Percentiles rank a stretch among this genome's conserved stretches.
Evolutionary conservation across 2,797 vertebrate genomes (phyloP).

Genomic region (Sphenodon punctatus): DNA sequence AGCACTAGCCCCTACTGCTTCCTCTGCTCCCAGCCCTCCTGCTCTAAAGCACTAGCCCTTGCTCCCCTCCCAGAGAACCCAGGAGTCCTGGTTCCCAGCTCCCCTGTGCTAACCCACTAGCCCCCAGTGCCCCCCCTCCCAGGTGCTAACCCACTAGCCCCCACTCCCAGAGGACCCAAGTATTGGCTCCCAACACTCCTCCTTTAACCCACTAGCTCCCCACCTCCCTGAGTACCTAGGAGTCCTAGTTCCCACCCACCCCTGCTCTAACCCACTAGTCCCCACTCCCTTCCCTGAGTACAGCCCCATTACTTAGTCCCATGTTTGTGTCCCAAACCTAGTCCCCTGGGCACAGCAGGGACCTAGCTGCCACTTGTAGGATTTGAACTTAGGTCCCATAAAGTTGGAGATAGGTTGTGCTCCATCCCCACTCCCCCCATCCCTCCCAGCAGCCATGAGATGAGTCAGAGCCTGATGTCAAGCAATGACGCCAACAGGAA

Average conservation of each 20-base stretch:
- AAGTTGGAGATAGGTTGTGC: no score
- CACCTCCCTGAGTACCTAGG: slow-evolving; percentile 50
- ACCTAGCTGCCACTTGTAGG: no score
- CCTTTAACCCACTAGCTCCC: slow-evolving; percentile 59
- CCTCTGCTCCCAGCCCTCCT: neutral
- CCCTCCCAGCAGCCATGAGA: slow-evolving; percentile 33
- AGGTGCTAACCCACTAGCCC: no score
- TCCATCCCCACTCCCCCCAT: no score
- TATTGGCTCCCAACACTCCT: neutral
- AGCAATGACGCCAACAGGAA: slow-evolving; percentile 11
- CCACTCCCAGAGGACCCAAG: no score
- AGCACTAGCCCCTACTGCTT: neutral
- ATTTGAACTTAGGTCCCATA: no score
- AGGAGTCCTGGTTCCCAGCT: neutral
- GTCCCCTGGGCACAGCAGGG: no score
- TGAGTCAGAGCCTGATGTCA: slow-evolving; percentile 2
- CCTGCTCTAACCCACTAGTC: no score
- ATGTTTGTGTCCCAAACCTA: no score
- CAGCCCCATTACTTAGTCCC: no score
- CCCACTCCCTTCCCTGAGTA: no score
- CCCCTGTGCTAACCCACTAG: neutral
- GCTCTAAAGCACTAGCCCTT: neutral
- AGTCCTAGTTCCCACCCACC: no score
- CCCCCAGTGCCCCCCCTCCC: neutral
- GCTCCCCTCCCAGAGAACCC: neutral